Evolutionary conservation across 2,888 invertebrate genomes (phyloP), one percentile per base, ranked within the genome.

Genomic region (Capitulum mitella): DNA sequence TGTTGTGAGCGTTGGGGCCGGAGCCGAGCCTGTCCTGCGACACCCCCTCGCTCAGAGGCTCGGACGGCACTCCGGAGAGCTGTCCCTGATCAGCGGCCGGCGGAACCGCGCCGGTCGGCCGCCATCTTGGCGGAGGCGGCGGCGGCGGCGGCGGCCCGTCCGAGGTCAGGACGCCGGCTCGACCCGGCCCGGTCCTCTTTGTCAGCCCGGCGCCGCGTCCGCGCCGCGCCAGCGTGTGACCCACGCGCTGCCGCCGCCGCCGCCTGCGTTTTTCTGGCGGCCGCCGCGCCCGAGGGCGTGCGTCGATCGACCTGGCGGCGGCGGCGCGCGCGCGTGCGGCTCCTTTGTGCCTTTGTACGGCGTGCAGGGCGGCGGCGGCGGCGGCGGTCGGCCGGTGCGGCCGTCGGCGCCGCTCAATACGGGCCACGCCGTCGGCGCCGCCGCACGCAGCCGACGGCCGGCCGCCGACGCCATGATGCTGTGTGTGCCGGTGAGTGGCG

Each of bases 291-390:
- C 10, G 10, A 3, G 51, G 3, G 12, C 19, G 19, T 22, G 51
- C 51, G 19, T 1, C 70, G 26, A 70, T 70, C 70, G 70, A 70
- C 70, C 70, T 70, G 70, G 32, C 64, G 0, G 64, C 64, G 64
- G 64, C 64, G 51, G 58, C 58, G 58, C 40, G 22, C 0, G 26
- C 70, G 70, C 37, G 26, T 26, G 70, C 22, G 40, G 29, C 40
- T 40, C 37, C 40, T 70, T 70, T 70, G 70, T 70, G 70, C 70
- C 70, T 70, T 70, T 70, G 70, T 70, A 40, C 70, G 37, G 70
- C 64, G 64, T 34, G 3, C 64, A 14, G 61, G 12, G 29, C 58
- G 58, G 29, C 58, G 58, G 22, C 61, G 61, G 61, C 34, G 32
- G 34, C 64, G 32, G 34, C 64, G 12, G 34, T 19, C 34, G 64